Percentiles rank a stretch among this genome's conserved stretches.
Evolutionary conservation across 2,797 vertebrate genomes (phyloP).

Genomic region (Sarcophilus harrisii): DNA sequence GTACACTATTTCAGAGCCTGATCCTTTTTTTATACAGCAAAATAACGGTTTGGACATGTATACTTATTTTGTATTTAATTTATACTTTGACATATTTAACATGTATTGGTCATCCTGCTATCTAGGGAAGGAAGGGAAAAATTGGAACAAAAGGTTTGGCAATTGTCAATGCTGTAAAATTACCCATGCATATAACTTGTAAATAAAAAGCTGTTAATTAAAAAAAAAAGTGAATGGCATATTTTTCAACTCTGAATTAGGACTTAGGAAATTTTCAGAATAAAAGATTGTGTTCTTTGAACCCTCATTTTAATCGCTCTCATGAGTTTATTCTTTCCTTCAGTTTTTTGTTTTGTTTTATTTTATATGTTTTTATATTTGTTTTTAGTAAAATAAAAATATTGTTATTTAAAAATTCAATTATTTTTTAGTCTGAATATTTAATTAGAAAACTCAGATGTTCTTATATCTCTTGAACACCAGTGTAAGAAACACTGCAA

Average conservation of each 20-base stretch:
- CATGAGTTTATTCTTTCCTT: slow-evolving; percentile 28
- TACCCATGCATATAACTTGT: no score
- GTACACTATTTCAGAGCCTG: no score
- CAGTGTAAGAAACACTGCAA: not conserved
- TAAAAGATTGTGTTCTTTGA: not conserved
- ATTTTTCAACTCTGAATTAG: slow-evolving; percentile 14
- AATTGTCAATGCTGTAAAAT: no score
- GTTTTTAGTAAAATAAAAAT: not conserved
- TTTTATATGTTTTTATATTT: not conserved
- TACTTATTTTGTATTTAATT: no score
- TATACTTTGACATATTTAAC: no score
- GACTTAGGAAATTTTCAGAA: slow-evolving; percentile 40
- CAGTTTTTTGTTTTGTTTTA: not conserved
- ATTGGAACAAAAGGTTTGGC: no score
- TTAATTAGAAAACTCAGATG: not conserved
- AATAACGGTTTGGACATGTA: no score
- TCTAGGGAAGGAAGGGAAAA: no score
- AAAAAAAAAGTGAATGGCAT: not conserved
- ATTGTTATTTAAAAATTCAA: slow-evolving; percentile 11
- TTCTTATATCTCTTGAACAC: not conserved
- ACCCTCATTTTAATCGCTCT: not conserved
- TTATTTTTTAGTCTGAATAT: not conserved
- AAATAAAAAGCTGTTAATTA: no score
- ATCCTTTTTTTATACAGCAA: no score
- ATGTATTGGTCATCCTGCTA: no score